These are phyloP conservation scores for Barbus barbus DNA, from an alignment of 2,113 vertebrate species.

Conservation along the genomic window DNA sequence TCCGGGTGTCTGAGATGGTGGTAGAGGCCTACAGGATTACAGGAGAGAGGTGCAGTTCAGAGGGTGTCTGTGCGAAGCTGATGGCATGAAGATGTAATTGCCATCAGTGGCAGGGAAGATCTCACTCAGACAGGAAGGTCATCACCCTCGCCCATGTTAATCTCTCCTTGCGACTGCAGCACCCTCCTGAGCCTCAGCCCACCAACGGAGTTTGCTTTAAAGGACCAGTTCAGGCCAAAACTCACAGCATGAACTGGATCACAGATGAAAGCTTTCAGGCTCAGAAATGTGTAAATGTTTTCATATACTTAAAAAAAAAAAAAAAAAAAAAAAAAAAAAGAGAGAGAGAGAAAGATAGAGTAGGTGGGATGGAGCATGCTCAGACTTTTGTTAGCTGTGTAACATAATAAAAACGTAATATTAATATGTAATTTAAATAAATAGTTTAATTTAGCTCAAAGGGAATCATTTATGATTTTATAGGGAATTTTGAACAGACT, in stretches of 20 bases:
- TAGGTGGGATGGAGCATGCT: constrained; percentile 26
- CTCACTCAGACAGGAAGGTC: constrained; percentile 62
- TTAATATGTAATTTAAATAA: too few species aligned
- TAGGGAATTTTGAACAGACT: too few species aligned
- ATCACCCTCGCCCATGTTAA: constrained; percentile 63
- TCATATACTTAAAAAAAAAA: neutral
- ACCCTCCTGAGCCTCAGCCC: constrained; percentile 44
- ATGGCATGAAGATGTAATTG: constrained; percentile 63
- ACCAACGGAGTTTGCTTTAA: constrained; percentile 3
- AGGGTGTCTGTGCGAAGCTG: constrained; percentile 49
- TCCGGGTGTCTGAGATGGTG: constrained; percentile 34
- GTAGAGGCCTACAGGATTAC: constrained; percentile 40
- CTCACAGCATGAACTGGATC: neutral
- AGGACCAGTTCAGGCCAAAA: constrained; percentile 22
- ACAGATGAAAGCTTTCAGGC: neutral
- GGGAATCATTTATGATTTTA: too few species aligned
- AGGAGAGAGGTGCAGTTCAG: constrained; percentile 28
- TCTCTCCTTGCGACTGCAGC: constrained; percentile 55
- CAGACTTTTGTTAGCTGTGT: constrained; percentile 6
- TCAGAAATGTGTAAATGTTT: constrained; percentile 21
- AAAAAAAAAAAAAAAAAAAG: too few species aligned
- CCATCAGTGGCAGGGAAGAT: constrained; percentile 60
- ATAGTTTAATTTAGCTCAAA: too few species aligned
- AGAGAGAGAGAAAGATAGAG: neutral
- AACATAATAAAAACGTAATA: too few species aligned